Base-by-base conservation (phyloP, 2,888 invertebrate genomes). In the Latheticus oryzae region DNA sequence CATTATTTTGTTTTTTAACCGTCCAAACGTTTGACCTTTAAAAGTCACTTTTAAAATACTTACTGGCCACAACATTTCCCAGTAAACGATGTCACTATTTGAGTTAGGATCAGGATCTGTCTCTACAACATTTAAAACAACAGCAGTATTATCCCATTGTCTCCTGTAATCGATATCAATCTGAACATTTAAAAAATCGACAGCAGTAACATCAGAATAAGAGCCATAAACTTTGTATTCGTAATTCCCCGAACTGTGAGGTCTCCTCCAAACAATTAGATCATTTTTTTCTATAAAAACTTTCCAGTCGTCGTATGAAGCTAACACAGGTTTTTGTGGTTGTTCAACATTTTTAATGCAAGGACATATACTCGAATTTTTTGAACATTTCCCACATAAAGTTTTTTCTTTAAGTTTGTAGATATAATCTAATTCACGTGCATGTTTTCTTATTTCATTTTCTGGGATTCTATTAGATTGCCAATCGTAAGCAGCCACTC, bases 1-100 rank as follows among this genome's bases (percentile, higher is more conserved):
- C 5, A 28, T 28, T 8, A 8, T n/a, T n/a, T n/a, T n/a, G n/a
- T n/a, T n/a, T n/a, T n/a, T n/a, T n/a, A n/a, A n/a, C n/a, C n/a
- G n/a, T n/a, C n/a, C n/a, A n/a, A n/a, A n/a, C n/a, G n/a, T n/a
- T n/a, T n/a, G n/a, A n/a, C n/a, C n/a, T n/a, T n/a, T n/a, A n/a
- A n/a, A n/a, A n/a, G n/a, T n/a, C n/a, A n/a, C n/a, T n/a, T n/a
- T n/a, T n/a, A n/a, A 2, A 28, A 52, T 48, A 81, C 85, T 81
- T 76, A 91, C 90, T 63, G 94, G 94, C 92, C 93, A 94, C 52
- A 87, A 80, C 80, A 93, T 91, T 79, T 93, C 93, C 94, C 94
- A 94, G 69, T 94, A 93, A 53, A 94, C 80, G 24, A 94, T 81
- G 59, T 91, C 88, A 68, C 89, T 88, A 63, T 88, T 85, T 0